Conservation (phyloP, 1,140 invertebrate species). For the Zaprionus tsacasi region DNA sequence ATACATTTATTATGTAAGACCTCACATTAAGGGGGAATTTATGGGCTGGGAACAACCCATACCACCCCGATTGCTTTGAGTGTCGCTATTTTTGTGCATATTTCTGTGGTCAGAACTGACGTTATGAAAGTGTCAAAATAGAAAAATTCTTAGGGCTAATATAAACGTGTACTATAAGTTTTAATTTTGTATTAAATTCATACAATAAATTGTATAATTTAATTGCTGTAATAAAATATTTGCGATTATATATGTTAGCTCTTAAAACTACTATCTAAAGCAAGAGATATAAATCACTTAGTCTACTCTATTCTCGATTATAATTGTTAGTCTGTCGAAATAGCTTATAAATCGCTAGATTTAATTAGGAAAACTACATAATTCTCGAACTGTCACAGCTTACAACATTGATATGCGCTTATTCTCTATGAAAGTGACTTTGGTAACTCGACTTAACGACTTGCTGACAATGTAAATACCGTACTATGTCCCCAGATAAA, state of each 20-base stretch:
- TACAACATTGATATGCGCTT: conserved; percentile 6
- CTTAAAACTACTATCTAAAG: too few species aligned
- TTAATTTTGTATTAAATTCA: neutral
- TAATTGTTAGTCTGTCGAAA: neutral
- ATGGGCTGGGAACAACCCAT: conserved; percentile 20
- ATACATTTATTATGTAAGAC: conserved; percentile 33
- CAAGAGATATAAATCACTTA: too few species aligned
- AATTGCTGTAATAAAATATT: neutral
- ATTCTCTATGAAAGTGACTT: conserved; percentile 26
- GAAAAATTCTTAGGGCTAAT: neutral
- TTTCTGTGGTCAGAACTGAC: conserved; percentile 1
- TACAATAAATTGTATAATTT: neutral
- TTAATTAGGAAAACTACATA: conserved; percentile 1
- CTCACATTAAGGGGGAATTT: conserved; percentile 43
- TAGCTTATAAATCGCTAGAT: neutral
- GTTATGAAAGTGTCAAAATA: neutral
- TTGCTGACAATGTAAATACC: conserved; percentile 43
- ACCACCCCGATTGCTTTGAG: neutral
- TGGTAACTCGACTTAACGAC: conserved; percentile 45
- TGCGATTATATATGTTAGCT: too few species aligned
- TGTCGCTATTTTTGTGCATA: conserved; percentile 36
- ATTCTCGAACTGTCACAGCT: neutral
- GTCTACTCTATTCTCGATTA: neutral
- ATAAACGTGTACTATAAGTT: neutral
- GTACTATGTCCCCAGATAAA: neutral